Base-by-base conservation (phyloP, 2,113 vertebrate genomes). In the Bubalus kerabau region DNA sequence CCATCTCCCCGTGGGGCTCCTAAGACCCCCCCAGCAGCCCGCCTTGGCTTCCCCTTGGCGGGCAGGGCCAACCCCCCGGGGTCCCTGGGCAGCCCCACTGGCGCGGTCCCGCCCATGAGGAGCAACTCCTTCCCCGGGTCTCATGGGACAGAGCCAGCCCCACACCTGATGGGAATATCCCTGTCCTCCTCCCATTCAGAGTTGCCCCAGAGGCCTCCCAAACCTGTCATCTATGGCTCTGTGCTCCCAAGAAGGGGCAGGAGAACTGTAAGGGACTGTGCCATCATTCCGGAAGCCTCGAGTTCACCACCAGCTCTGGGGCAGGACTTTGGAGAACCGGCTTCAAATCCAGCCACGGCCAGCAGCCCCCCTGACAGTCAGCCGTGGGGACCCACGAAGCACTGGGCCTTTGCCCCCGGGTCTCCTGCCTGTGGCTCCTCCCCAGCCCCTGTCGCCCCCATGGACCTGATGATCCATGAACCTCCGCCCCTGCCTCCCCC, bases 101-200 rank as follows among this genome's bases (percentile, higher is more conserved):
- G 1, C 0, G 28, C 60, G 2, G 0, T 12, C 26, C 95, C 80
- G 7, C 97, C 96, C 80, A 40, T 67, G 4, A 48, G 88, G 86
- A 97, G 97, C 90, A 96, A 94, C 86, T 98, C 98, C 5, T 98
- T 98, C 17, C 94, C 97, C 0, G 96, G 98, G 3, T 97, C 40
- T 17, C 91, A 87, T 1, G 90, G 95, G 83, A 76, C 91, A 71
- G 97, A 95, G 67, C 62, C 87, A 56, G 30, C 59, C 3, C 89
- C 93, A 15, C 94, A 95, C 74, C 94, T 91, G 87, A 92, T 23
- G 32, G 92, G 97, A 84, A 80, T 84, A 80, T 97, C 98, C 0
- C 97, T 97, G 24, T 98, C 98, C 40, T 84, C 93, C 24, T 97
- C 92, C 60, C 97, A 98, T 21, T 54, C 71, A 23, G 98, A 98